Base-by-base conservation (phyloP, 2,797 vertebrate genomes). In the Anniella stebbinsi region DNA sequence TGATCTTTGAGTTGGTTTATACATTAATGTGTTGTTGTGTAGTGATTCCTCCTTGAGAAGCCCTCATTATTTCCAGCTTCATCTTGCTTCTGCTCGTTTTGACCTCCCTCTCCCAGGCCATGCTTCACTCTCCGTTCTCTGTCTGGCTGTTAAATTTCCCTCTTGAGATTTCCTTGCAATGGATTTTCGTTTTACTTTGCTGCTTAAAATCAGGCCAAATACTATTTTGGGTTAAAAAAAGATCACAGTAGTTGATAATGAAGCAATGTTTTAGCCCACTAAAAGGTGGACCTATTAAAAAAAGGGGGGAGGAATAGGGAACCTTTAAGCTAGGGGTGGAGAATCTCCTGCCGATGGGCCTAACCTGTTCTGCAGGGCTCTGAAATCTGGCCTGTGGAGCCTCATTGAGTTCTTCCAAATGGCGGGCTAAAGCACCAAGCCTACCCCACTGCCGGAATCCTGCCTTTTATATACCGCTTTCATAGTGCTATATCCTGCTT, bases 221-320 rank as follows among this genome's bases (percentile, higher is more conserved):
- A 21, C 81, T 81, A 30, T 66, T 93, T 88, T 72, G 45, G 41
- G 45, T 90, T 84, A 57, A 70, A 85, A 85, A 21, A 45, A 10
- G 21, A 25, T 72, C 10, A 25, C 10, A 17, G 21, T 13, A 54
- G 21, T 21, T 57, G 69, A 54, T 54, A 36, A 48, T 2, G 8
- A 84, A 33, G 28, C 30, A 38, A 48, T 70, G 30, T 4, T 84
- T 21, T 48, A n/a, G 66, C 4, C 21, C 9, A 57, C 66, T n/a
- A 3, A 67, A 45, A 36, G 48, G 45, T 13, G 36, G 18, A n/a
- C 18, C 30, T 23, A 72, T 15, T 60, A 17, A 36, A 21, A 21
- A 21, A 60, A 38, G 4, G 51, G 73, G 17, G 11, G 25, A 4
- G 51, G 36, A 4, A 10, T 36, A 75, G 18, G 18, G 36, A 9